Evolutionary conservation across 2,888 invertebrate species (phyloP).

Genomic region (Diarsia brunnea): DNA sequence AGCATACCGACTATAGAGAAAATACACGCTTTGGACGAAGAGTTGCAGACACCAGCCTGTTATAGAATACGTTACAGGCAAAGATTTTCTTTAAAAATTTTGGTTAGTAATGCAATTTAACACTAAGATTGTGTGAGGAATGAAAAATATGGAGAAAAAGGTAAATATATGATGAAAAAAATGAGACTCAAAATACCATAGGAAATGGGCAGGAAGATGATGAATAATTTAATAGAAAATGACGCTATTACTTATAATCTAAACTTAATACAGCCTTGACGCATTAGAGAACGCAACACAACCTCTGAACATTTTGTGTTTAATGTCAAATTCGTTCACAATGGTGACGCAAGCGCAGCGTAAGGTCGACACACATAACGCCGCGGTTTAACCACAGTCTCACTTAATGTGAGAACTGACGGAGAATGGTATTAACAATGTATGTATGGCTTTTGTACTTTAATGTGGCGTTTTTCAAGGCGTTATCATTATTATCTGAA

Average conservation of each 20-base stretch:
- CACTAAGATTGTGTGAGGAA: too few species aligned
- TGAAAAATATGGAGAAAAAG: too few species aligned
- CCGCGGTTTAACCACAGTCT: conserved; percentile 24
- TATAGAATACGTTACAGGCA: too few species aligned
- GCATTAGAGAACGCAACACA: conserved; percentile 68
- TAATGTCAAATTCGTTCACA: conserved; percentile 77
- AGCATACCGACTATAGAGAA: too few species aligned
- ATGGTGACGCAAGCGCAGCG: conserved; percentile 57
- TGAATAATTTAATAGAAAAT: conserved; percentile 6
- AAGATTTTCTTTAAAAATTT: too few species aligned
- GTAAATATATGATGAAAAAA: too few species aligned
- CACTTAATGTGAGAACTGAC: conserved; percentile 50
- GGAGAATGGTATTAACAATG: conserved; percentile 41
- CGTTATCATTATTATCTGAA: background rate
- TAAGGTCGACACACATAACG: conserved; percentile 60
- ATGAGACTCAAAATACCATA: too few species aligned
- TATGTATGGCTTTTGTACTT: conserved; percentile 5
- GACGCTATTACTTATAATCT: conserved; percentile 31
- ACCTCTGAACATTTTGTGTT: conserved; percentile 72
- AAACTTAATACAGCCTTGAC: conserved; percentile 57
- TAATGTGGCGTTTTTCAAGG: conserved; percentile 2
- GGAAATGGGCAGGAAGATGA: too few species aligned
- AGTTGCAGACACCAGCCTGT: too few species aligned
- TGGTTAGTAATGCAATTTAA: too few species aligned
- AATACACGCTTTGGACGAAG: too few species aligned